Conservation (phyloP, 2,113 vertebrate species). For the Rhinolophus ferrumequinum region DNA sequence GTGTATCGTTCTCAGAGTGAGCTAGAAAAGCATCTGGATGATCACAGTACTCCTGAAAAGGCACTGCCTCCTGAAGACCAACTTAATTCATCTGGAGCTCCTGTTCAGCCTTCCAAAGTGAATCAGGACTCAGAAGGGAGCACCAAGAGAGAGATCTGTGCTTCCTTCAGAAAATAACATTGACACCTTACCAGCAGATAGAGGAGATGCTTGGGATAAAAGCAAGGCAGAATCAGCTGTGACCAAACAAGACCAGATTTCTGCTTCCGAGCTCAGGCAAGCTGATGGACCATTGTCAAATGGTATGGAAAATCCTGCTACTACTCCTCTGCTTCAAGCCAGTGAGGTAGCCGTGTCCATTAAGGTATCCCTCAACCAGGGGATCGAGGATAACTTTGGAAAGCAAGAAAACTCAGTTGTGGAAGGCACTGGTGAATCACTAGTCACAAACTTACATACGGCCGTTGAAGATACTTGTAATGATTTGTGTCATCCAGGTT, state of each 20-base stretch:
- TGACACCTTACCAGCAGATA: constrained; percentile 64
- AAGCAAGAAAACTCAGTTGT: constrained; percentile 81
- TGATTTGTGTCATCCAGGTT: constrained; percentile 82
- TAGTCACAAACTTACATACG: constrained; percentile 67
- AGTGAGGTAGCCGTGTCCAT: constrained; percentile 78
- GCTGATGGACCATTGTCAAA: constrained; percentile 62
- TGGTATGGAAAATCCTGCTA: constrained; percentile 64
- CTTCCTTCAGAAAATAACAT: constrained; percentile 66
- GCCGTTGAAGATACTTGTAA: constrained; percentile 69
- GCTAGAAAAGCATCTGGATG: constrained; percentile 91
- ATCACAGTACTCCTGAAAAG: constrained; percentile 85
- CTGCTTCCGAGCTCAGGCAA: constrained; percentile 56
- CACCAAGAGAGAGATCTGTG: constrained; percentile 67
- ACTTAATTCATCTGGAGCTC: constrained; percentile 54
- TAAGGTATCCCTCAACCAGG: constrained; percentile 83
- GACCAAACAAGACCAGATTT: constrained; percentile 62
- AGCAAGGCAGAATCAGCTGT: constrained; percentile 77
- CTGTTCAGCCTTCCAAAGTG: constrained; percentile 68
- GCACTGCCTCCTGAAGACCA: constrained; percentile 76
- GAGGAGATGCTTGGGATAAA: constrained; percentile 65
- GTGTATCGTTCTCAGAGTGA: constrained; percentile 94
- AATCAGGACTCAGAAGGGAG: constrained; percentile 70
- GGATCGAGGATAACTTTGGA: constrained; percentile 78
- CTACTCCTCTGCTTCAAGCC: constrained; percentile 73
- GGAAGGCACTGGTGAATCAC: constrained; percentile 60